Evolutionary conservation across 2,797 vertebrate species (phyloP), one percentile per base, ranked within the genome.

Genomic region (Syngnathus rostellatus): DNA sequence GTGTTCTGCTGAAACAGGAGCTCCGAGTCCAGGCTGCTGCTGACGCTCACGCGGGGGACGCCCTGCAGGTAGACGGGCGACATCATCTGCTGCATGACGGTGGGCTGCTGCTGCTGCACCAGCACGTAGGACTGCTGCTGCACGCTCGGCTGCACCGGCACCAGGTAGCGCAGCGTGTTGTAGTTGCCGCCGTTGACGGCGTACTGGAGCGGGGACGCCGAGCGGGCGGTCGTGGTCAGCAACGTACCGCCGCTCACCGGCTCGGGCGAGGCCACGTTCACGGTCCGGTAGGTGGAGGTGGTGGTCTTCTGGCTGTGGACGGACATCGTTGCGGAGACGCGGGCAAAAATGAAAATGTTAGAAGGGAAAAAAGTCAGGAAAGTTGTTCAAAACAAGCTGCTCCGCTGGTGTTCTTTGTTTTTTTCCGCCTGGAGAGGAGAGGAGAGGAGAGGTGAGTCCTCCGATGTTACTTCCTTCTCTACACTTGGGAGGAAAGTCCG

Each of bases 101-200:
- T 2, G 14, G 75, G 82, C 64, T 72, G 77, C 23, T 72, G 77
- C 23, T 23, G 23, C 64, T 73, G 77, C 53, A 82, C 76, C 40
- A 86, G 3, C 10, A 84, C 40, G 68, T 67, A 76, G 5, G 79
- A 77, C 63, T 83, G 82, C 70, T 78, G 77, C 65, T 77, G 76
- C 51, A 67, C 0, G n/a, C 54, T 0, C 69, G 72, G 72, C 67
- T 81, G 71, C 40, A 81, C 1, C 68, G 71, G 91, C 0, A 92
- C 79, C 86, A 92, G 86, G 88, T 92, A 92, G 6, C 87, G 86
- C 8, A 91, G 37, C 38, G 86, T 75, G 62, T 79, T 81, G 23
- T 83, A 86, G 1, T 69, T 69, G 25, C 83, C 84, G 25, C 83
- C 84, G 25, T 81, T 0, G 8, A 69, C 8, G 67, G 71, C 8